Conservation (phyloP, 2,888 invertebrate genomes). For the Chymomyza procnemis region DNA sequence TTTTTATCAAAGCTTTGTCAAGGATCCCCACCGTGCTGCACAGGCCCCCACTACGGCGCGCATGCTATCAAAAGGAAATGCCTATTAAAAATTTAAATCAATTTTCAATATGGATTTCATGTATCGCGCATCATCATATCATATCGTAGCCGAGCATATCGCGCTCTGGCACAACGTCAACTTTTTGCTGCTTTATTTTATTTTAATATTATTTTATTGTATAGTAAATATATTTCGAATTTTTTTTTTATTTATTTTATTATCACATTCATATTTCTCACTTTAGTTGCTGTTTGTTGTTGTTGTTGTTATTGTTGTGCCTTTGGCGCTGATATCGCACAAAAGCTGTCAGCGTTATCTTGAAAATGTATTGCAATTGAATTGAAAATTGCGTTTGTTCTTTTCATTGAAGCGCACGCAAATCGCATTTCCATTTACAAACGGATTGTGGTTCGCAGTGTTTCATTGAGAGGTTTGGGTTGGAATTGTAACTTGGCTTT, state of each 20-base stretch:
- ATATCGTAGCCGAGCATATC: neutral
- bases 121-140: conserved; percentile 26
- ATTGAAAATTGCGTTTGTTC: conserved; percentile 32
- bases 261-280: conserved; percentile 41
- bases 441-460: neutral
- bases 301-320: no score
- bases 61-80: conserved; percentile 24
- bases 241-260: conserved; percentile 21
- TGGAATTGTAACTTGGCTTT: neutral
- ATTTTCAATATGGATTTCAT: conserved; percentile 68
- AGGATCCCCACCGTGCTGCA: neutral
- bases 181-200: neutral
- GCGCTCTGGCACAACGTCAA: conserved; percentile 20
- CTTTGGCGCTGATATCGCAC: conserved; percentile 2
- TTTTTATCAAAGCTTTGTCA: conserved; percentile 61
- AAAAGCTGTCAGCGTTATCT: conserved; percentile 49
- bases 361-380: conserved; percentile 45
- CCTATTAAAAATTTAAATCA: conserved; percentile 73
- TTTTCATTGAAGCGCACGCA: conserved; percentile 34
- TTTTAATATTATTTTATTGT: conserved; percentile 9
- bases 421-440: neutral
- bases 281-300: neutral
- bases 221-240: neutral
- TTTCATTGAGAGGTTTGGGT: neutral
- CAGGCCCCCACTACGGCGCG: neutral